Evolutionary conservation across 1,140 invertebrate species (phyloP).

Genomic region (Polypedilum vanderplanki): DNA sequence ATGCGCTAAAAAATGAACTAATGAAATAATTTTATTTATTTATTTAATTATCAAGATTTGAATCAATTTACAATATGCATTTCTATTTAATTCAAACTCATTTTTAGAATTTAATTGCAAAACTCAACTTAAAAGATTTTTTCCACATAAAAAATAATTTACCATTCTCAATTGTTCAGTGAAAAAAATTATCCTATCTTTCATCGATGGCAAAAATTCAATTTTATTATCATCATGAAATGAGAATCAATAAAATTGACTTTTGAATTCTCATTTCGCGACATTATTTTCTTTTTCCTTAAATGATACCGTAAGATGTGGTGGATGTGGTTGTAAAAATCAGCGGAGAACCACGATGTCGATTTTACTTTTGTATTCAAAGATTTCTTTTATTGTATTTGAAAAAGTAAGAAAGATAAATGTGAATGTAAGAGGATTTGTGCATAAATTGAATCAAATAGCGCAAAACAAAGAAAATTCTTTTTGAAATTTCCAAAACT

Average conservation of each 20-base stretch:
- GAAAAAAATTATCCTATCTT: background rate
- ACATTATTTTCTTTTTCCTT: background rate
- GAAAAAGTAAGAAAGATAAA: too few relatives aligned
- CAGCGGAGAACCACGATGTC: conserved; percentile 24
- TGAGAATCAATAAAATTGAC: background rate
- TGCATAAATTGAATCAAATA: too few relatives aligned
- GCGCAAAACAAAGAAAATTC: too few relatives aligned
- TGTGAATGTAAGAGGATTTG: too few relatives aligned
- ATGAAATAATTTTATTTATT: too few relatives aligned
- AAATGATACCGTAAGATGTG: conserved; percentile 24
- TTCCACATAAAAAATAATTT: too few relatives aligned
- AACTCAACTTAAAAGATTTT: too few relatives aligned
- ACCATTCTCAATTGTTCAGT: background rate
- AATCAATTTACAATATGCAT: too few relatives aligned
- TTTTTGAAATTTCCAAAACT: background rate
- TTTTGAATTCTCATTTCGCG: background rate
- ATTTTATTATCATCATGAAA: conserved; percentile 14
- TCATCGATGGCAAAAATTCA: background rate
- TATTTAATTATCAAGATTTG: too few relatives aligned
- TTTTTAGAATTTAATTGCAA: too few relatives aligned
- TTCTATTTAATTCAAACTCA: too few relatives aligned
- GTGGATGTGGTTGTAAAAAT: background rate
- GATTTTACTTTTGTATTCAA: conserved; percentile 1
- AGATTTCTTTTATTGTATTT: background rate
- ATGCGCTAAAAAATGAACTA: too few relatives aligned